Base-by-base conservation (phyloP, 2,888 invertebrate genomes). In the Drosophila nr. fundita region DNA sequence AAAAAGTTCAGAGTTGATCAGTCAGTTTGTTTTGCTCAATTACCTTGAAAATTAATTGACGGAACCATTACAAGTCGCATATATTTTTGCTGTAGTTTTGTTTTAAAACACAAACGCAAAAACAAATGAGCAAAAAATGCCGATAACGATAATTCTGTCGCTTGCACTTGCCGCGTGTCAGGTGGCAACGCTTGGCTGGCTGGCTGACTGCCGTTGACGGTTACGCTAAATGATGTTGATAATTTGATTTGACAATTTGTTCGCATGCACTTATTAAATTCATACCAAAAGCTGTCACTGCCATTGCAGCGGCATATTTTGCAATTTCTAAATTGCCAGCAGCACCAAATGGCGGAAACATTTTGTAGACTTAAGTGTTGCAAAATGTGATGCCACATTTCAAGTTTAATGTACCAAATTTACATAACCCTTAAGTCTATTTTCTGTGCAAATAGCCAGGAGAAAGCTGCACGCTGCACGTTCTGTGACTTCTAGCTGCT, bases 161-260 rank as follows among this genome's bases (percentile, higher is more conserved):
- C 30, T 55, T 52, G 60, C 57, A 61, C 29, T 50, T 45, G 45
- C 40, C 45, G 60, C 78, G 61, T 78, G 78, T 27, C 59, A 57
- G 52, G 73, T 81, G 68, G 68, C 63, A 78, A 78, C 82, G 82
- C 80, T 80, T 66, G 63, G 82, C 52, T 57, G 59, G 34, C 53
- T 54, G 45, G 45, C 45, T 48, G 59, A 24, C 54, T 55, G 38
- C 52, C 45, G 60, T 76, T 81, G 70, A 76, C 79, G 78, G 68
- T 73, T 74, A 78, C 82, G 81, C 71, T 85, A 74, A 83, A 76
- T 86, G 80, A 87, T 88, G 76, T 74, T 38, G 48, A 72, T 84
- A 89, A 89, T 87, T 90, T 78, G 80, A 90, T 82, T 90, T 85
- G 50, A 89, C 90, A 90, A 87, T 87, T 87, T 84, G 88, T 82